phyloP scores from a whole-genome alignment of 35 echinoderm and acorn worm species.

The Holothuria glaberrima region DNA sequence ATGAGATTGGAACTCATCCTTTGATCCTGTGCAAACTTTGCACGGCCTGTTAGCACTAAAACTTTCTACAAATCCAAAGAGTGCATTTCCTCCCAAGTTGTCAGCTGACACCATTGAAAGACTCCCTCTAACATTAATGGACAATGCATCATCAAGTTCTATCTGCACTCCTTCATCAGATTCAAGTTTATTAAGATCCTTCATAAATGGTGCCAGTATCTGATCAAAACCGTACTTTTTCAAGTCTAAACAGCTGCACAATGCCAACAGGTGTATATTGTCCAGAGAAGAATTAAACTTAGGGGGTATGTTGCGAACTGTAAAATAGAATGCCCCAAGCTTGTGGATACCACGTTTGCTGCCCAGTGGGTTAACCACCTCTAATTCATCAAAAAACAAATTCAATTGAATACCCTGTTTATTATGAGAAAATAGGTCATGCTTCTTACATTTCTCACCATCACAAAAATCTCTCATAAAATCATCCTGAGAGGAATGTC shows the following conservation, averaged over 20 bases:
- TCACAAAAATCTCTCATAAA: conserved; percentile 70
- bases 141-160: not conserved
- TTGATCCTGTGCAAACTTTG: conserved; percentile 36
- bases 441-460: conserved; percentile 38
- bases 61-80: conserved; percentile 68
- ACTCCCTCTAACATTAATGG: conserved; percentile 17
- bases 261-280: conserved; percentile 60
- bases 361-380: conserved; percentile 70
- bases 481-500: conserved; percentile 11
- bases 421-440: conserved; percentile 28
- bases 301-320: conserved; percentile 47
- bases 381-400: conserved; percentile 72
- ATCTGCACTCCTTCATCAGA: conserved; percentile 64
- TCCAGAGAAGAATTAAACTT: conserved; percentile 59
- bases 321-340: conserved; percentile 53
- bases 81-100: conserved; percentile 43
- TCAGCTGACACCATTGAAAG: conserved; percentile 58
- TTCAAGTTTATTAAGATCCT: conserved; percentile 49
- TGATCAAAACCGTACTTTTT: conserved; percentile 69
- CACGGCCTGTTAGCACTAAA: conserved; percentile 61
- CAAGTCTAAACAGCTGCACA: conserved; percentile 52
- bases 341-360: conserved; percentile 69
- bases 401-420: conserved; percentile 43
- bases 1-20: conserved; percentile 42
- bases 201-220: conserved; percentile 58